Conservation (phyloP, 2,113 vertebrate species). For the Varanus komodoensis region DNA sequence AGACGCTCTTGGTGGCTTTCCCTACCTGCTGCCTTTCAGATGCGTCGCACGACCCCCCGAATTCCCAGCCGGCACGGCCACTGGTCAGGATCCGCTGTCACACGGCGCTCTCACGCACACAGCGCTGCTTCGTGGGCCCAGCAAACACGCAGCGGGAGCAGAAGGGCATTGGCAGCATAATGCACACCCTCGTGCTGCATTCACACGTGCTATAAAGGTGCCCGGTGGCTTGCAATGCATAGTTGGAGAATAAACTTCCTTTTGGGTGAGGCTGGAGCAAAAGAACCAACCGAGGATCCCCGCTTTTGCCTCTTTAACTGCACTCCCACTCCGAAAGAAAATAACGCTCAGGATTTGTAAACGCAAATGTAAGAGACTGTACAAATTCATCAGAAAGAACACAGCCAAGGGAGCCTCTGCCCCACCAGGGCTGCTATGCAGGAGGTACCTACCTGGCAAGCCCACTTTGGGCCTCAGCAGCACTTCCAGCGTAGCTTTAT, state of each 20-base stretch:
- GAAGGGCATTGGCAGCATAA: not conserved
- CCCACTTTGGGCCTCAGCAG: constrained; percentile 90
- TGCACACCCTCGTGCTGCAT: not conserved
- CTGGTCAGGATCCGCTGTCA: not conserved
- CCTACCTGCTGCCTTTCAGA: no score
- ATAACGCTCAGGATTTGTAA: no score
- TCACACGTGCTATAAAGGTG: not conserved
- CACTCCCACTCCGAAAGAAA: not conserved
- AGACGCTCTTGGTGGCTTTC: no score
- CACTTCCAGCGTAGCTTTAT: constrained; percentile 90
- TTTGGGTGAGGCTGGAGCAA: no score
- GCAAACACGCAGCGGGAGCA: not conserved
- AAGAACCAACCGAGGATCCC: no score
- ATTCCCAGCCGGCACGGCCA: not conserved
- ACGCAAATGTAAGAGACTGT: no score
- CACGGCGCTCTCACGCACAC: not conserved
- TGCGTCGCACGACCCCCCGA: no score
- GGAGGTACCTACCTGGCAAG: constrained; percentile 79
- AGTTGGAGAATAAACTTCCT: no score
- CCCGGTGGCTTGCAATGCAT: no score
- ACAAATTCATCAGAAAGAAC: no score
- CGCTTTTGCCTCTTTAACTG: not conserved
- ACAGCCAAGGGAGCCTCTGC: not conserved
- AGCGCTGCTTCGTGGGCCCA: not conserved
- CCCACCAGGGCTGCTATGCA: no score